Conservation (phyloP, 2,797 vertebrate genomes). For the Tenualosa ilisha region DNA sequence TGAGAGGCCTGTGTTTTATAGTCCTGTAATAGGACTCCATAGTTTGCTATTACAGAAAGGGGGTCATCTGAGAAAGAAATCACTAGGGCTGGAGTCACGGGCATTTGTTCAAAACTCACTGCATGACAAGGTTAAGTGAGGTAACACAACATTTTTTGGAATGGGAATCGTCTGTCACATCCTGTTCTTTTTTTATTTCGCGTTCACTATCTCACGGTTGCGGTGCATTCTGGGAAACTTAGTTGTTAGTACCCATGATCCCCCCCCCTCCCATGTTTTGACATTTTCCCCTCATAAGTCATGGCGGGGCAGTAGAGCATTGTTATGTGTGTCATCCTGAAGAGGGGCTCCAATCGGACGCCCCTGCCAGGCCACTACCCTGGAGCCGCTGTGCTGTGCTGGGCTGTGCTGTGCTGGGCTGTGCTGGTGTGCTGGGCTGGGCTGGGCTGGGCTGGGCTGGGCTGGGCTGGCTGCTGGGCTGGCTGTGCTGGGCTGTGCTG, state of each 20-base stretch:
- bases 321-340: background rate
- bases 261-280: background rate
- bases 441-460: too few species aligned
- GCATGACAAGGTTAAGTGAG: background rate
- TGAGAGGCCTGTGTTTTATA: constrained; percentile 44
- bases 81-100: background rate
- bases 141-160: background rate
- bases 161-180: background rate
- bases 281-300: background rate
- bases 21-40: constrained; percentile 38
- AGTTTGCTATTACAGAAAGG: constrained; percentile 38
- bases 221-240: background rate
- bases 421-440: background rate
- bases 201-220: background rate
- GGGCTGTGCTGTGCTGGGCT: background rate
- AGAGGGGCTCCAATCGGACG: background rate
- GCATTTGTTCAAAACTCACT: background rate
- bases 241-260: background rate
- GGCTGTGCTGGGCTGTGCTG: background rate
- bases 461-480: too few species aligned
- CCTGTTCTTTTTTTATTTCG: background rate
- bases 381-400: background rate
- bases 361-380: background rate
- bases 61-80: constrained; percentile 11
- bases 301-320: background rate